Evolutionary conservation across 2,797 vertebrate genomes (phyloP).

Genomic region (Cichlasoma orientale): DNA sequence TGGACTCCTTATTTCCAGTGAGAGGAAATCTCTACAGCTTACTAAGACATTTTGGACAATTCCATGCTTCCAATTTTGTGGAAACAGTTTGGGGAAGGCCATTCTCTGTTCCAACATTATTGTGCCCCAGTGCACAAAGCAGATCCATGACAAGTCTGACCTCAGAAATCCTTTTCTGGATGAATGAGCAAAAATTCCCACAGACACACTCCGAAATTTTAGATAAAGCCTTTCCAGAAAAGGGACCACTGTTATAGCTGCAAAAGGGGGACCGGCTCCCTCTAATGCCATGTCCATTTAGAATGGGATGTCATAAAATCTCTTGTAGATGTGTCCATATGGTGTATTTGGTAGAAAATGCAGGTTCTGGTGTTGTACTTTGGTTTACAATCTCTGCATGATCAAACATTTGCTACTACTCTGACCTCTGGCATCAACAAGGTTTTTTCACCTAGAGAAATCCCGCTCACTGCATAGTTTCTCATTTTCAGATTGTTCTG

Average conservation of each 20-base stretch:
- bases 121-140: neutral
- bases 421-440: neutral
- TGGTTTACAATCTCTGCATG: neutral
- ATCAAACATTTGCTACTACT: neutral
- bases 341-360: neutral
- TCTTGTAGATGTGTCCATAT: neutral
- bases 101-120: neutral
- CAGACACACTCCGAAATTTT: neutral
- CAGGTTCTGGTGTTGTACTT: neutral
- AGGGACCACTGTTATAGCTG: neutral
- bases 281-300: neutral
- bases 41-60: neutral
- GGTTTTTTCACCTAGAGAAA: neutral
- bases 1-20: neutral
- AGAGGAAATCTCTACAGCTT: neutral
- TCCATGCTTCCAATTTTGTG: neutral
- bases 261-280: too few species aligned
- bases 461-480: neutral
- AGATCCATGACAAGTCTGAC: neutral
- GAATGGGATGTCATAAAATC: neutral
- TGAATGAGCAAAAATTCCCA: neutral
- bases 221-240: neutral
- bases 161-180: neutral
- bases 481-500: neutral
- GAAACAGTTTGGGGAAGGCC: rapidly evolving